Evolutionary conservation across 1,140 invertebrate genomes (phyloP).

Genomic region (Elysia chlorotica): DNA sequence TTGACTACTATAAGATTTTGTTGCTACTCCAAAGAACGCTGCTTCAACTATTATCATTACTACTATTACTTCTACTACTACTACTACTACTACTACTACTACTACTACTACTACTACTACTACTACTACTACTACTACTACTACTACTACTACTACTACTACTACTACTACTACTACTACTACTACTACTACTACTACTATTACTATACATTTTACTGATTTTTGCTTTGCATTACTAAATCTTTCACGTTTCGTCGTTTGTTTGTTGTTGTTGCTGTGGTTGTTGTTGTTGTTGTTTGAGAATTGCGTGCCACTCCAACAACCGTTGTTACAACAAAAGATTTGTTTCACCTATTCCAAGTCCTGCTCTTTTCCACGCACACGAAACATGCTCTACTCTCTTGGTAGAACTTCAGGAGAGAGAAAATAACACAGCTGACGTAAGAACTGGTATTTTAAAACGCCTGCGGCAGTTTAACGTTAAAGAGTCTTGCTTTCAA

Average conservation of each 20-base stretch:
- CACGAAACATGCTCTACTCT: too few relatives aligned
- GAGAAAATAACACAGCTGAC: too few relatives aligned
- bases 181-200: neutral
- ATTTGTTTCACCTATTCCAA: neutral
- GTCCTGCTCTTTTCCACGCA: neutral
- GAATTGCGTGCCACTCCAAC: too few relatives aligned
- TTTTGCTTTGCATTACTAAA: neutral
- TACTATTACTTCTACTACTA: neutral
- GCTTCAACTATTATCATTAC: neutral
- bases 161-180: neutral
- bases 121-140: neutral
- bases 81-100: too few relatives aligned
- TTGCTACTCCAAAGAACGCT: neutral
- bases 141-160: constrained; percentile 5
- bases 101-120: neutral
- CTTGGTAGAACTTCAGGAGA: too few relatives aligned
- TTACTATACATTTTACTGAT: neutral
- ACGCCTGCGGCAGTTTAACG: too few relatives aligned
- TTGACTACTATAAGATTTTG: neutral
- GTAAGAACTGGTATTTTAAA: too few relatives aligned
- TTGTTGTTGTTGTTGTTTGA: neutral
- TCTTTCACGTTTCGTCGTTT: neutral
- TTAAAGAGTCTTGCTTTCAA: too few relatives aligned
- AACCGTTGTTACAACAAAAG: neutral
- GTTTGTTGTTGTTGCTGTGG: neutral